Conservation (phyloP, 2,888 invertebrate genomes). For the Melolontha melolontha region DNA sequence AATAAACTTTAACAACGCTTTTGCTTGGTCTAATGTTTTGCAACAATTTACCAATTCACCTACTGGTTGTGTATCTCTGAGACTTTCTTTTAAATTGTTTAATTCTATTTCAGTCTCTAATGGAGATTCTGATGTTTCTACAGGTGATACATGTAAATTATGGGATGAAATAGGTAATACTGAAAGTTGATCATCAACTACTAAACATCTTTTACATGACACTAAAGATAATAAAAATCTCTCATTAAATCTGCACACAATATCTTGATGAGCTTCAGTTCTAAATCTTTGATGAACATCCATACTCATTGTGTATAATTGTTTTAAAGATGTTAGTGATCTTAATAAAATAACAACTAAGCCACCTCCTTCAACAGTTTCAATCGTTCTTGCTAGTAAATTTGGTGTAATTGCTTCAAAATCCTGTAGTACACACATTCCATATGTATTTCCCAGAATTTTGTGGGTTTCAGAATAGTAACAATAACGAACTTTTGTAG, state of each 20-base stretch:
- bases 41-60: conserved; percentile 90
- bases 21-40: conserved; percentile 93
- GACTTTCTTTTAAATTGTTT: conserved; percentile 80
- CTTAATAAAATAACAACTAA: conserved; percentile 89
- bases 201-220: conserved; percentile 87
- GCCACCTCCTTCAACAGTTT: conserved; percentile 89
- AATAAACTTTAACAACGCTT: conserved; percentile 91
- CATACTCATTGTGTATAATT: conserved; percentile 97
- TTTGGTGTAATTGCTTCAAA: conserved; percentile 96
- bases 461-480: conserved; percentile 98
- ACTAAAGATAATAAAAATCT: conserved; percentile 91
- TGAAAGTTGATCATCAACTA: conserved; percentile 94
- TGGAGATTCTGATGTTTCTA: conserved; percentile 69
- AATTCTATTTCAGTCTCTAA: conserved; percentile 73
- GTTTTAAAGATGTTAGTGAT: conserved; percentile 88
- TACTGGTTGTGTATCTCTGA: conserved; percentile 92
- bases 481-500: conserved; percentile 96
- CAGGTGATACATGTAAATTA: conserved; percentile 83
- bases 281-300: conserved; percentile 96
- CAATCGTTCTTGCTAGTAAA: conserved; percentile 93
- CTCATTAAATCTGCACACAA: conserved; percentile 96
- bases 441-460: conserved; percentile 95
- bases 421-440: conserved; percentile 86
- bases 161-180: conserved; percentile 90
- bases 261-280: conserved; percentile 93